Conservation (phyloP, 1,140 invertebrate species). For the Pomacea maculata region DNA sequence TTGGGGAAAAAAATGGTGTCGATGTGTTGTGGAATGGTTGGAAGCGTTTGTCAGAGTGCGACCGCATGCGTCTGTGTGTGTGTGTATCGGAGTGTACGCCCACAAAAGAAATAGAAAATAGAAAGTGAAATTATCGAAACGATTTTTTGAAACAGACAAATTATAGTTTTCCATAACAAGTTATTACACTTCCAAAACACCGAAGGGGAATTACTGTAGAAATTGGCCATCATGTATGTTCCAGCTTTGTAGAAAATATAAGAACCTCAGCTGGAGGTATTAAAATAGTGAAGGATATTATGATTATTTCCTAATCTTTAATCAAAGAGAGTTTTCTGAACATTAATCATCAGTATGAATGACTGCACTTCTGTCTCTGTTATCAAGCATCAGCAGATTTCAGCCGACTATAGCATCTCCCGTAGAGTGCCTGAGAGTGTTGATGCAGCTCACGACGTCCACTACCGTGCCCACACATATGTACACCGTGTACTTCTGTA, state of each 20-base stretch:
- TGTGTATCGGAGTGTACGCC: neutral
- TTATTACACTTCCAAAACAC: neutral
- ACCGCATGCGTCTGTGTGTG: neutral
- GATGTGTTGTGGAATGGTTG: no score
- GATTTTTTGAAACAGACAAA: no score
- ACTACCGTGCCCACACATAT: conserved; percentile 29
- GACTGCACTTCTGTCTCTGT: neutral
- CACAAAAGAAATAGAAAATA: neutral
- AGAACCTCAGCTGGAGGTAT: neutral
- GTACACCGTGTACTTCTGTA: conserved; percentile 30
- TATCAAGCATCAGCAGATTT: neutral
- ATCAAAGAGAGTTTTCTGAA: neutral
- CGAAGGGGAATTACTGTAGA: no score
- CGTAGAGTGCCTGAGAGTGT: neutral
- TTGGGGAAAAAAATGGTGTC: no score
- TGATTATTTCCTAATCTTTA: neutral
- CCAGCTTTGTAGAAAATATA: no score
- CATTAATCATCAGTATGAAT: neutral
- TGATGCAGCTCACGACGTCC: conserved; percentile 26
- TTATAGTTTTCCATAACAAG: no score
- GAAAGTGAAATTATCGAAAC: neutral
- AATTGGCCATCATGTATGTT: neutral
- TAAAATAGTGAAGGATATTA: neutral
- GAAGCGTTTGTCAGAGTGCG: neutral
- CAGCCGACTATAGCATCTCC: no score